Base-by-base conservation (phyloP, 2,888 invertebrate genomes). In the Eucriotettix oculatus region DNA sequence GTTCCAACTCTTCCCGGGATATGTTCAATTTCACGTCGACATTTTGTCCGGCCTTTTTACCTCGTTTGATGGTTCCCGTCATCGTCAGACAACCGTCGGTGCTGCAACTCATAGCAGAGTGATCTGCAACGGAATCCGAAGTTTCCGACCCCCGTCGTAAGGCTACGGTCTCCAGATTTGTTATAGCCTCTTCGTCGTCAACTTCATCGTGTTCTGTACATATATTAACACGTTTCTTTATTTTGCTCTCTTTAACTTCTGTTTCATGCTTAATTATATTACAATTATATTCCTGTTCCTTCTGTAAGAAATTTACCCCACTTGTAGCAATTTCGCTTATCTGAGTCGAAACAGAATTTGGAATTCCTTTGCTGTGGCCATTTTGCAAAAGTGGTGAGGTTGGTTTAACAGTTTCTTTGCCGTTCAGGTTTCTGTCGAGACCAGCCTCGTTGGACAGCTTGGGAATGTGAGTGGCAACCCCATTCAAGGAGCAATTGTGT, bases 1-100 rank as follows among this genome's bases (percentile, higher is more conserved):
- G 80, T 67, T 84, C 84, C 58, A 86, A 72, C 67, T 86, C 85
- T 68, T 85, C 84, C 57, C 84, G 76, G 10, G 85, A 85, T 66
- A 86, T 83, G 67, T 85, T 83, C 10, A 87, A 76, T 70, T 83
- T 83, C 0, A 87, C 82, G 73, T 86, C 84, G 62, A 85, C 79
- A 69, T 80, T 83, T 68, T 85, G 84, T 0, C 85, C 85, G 67
- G 84, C 83, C 69, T 86, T 84, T 66, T 83, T 81, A 1, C 86
- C 84, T 57, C 85, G 75, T 68, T 84, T 85, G 11, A 87, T 84
- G 10, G 86, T 86, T 10, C 86, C 86, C 0, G 82, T 82, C 81
- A 83, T 82, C 2, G 85, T 86, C 55, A 86, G 74, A 67, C 83
- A 84, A 29, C 78, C 77, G 64, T 82, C 82, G 67, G 75, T 76